Percentiles rank a stretch among this genome's conserved stretches.
Evolutionary conservation across 2,888 invertebrate genomes (phyloP).

Genomic region (Diloba caeruleocephala): DNA sequence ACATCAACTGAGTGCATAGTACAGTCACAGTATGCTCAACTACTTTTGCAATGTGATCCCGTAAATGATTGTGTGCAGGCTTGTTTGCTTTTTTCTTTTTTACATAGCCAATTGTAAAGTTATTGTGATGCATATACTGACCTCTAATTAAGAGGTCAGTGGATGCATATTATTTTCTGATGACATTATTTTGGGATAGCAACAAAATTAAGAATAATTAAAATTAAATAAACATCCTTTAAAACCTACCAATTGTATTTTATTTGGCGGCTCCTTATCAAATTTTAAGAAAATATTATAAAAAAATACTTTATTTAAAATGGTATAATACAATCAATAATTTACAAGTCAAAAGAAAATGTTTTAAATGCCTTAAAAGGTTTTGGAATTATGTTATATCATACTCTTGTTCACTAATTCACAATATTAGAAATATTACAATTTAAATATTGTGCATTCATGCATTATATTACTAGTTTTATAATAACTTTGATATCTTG

Average conservation of each 20-base stretch:
- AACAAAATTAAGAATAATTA: slow-evolving; percentile 22
- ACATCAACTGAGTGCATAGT: no score
- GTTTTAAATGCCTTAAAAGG: slow-evolving; percentile 49
- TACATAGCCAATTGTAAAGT: no score
- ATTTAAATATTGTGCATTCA: no score
- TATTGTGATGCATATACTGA: no score
- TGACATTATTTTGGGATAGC: slow-evolving; percentile 28
- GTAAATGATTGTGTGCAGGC: no score
- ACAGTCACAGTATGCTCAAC: no score
- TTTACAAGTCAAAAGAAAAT: slow-evolving; percentile 54
- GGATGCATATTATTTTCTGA: slow-evolving; percentile 24
- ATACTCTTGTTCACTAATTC: slow-evolving; percentile 25
- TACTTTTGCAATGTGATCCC: no score
- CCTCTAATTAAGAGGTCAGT: no score
- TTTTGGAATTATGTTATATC: slow-evolving; percentile 49
- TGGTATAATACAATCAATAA: slow-evolving; percentile 55
- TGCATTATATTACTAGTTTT: no score
- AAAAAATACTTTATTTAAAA: slow-evolving; percentile 59
- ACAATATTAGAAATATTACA: slow-evolving; percentile 28
- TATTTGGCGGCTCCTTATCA: not conserved
- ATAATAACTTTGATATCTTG: slow-evolving; percentile 33
- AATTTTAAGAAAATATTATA: slow-evolving; percentile 29
- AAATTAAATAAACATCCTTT: slow-evolving; percentile 45
- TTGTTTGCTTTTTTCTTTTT: no score
- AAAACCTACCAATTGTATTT: slow-evolving; percentile 5